Base-by-base conservation (phyloP, 2,888 invertebrate genomes). In the Stenurella melanura region DNA sequence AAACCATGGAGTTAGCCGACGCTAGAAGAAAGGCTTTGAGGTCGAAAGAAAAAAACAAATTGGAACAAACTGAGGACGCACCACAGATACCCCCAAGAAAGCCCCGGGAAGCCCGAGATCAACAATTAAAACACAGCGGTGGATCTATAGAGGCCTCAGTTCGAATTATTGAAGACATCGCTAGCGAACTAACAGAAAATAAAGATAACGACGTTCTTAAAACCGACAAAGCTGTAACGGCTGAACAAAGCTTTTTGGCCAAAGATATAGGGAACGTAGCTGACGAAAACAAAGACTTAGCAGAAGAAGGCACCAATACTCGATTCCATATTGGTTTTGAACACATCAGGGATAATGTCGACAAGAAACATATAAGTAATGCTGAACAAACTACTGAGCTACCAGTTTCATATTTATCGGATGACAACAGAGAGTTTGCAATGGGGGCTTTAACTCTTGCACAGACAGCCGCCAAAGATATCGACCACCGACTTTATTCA, bases 1-100 rank as follows among this genome's bases (percentile, higher is more conserved):
- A 64, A 64, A 64, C 64, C 1, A 64, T 64, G 64, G 42, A 64
- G 7, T 50, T 64, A 11, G 64, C 64, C 19, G 42, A 64, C 3
- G 42, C 42, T 12, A 38, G 21, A 21, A 42, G 42, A 64, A 11
- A 18, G 12, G 42, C 42, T 7, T 19, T 64, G 21, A 9, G 19
- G 4, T 12, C 15, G 15, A n/a, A 15, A 15, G 50, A 42, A 15
- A 15, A 50, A 4, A n/a, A 12, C 15, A 38, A 11, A 26, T 26
- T 26, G 6, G 6, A 2, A 38, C 42, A 42, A 11, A 15, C 30
- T 34, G 30, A 2, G 7, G 34, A 61, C n/a, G 17, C 30, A n/a
- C 1, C 38, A 34, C 34, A 34, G 3, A 42, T 42, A 2, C 15
- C 15, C 10, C 38, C 4, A 42, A 15, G 42, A 42, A 42, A 42